Evolutionary conservation across 2,888 invertebrate species (phyloP), one percentile per base, ranked within the genome.

Genomic region (Nesidiocoris tenuis): DNA sequence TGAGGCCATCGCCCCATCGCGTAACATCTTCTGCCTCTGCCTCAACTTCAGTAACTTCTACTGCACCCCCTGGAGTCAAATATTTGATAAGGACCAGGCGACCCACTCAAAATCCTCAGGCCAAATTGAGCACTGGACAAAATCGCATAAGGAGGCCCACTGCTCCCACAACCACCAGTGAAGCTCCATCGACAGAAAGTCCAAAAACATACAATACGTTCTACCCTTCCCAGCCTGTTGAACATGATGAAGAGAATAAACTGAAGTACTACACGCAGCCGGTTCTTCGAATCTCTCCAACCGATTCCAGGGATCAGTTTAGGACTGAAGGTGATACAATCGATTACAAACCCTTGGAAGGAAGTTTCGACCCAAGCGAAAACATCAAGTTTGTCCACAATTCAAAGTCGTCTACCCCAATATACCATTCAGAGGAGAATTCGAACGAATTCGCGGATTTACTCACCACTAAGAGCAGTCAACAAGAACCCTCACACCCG

Each of bases 91-190:
- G 79, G 64, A 80, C 79, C 59, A 79, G 79, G 19, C 64, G 77
- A 25, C 79, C 78, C 18, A 75, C 78, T 25, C 61, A 66, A 16
- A 75, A 76, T 21, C 74, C 61, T 2, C 78, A 75, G 25, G 78
- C 79, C 17, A 79, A 76, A 72, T 65, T 80, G 3, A 74, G 76
- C 17, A 74, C 63, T 25, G 79, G 80, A 24, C 77, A 78, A 75
- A 78, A 76, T 12, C 65, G 80, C 7, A 80, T 80, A 54, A 75
- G 80, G 81, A n/a, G 82, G 85, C 80, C 81, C 81, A 84, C 80
- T 80, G 86, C 82, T 79, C 82, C 83, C 54, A 81, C 80, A 5
- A 79, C 81, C 17, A 80, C 79, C 7, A 82, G 79, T 12, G 76
- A 71, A 22, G 70, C 70, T 16, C 25, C 67, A 2, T 57, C 56